Percentiles rank a stretch among this genome's conserved stretches.
These are phyloP conservation scores for Saguinus midas DNA, from an alignment of 2,113 vertebrate species.

Conservation along the genomic window DNA sequence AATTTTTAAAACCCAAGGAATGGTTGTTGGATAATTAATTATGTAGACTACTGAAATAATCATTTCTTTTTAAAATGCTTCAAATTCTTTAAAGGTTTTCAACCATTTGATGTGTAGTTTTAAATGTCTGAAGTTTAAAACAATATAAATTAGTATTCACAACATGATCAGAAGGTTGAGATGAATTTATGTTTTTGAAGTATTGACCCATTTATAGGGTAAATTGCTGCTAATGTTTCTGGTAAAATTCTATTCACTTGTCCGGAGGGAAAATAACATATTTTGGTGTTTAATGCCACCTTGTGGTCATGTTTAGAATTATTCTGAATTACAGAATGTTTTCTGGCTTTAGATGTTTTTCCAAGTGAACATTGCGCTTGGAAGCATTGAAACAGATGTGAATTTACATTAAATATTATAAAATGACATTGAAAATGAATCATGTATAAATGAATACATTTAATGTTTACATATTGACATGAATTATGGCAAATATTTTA, in stretches of 20 bases:
- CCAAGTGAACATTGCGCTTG: not conserved
- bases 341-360: not conserved
- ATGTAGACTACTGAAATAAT: not conserved
- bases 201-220: constrained; percentile 58
- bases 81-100: not conserved
- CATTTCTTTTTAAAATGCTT: constrained; percentile 8
- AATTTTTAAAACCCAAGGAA: constrained; percentile 1
- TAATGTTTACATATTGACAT: not conserved
- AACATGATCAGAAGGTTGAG: constrained; percentile 11
- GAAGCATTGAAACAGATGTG: not conserved
- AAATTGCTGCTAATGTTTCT: constrained; percentile 43
- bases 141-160: not conserved
- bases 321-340: not conserved
- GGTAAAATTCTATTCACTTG: constrained; percentile 14
- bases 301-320: constrained; percentile 72
- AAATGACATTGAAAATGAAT: not conserved
- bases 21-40: not conserved
- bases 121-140: constrained; percentile 14
- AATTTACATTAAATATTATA: not conserved
- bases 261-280: constrained; percentile 40
- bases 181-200: constrained; percentile 20
- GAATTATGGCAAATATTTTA: constrained; percentile 34
- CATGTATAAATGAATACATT: not conserved
- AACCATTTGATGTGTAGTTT: not conserved
- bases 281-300: constrained; percentile 82